phyloP scores from a whole-genome alignment of 1,140 invertebrate genomes.

The Druon quercuslanigerum region DNA sequence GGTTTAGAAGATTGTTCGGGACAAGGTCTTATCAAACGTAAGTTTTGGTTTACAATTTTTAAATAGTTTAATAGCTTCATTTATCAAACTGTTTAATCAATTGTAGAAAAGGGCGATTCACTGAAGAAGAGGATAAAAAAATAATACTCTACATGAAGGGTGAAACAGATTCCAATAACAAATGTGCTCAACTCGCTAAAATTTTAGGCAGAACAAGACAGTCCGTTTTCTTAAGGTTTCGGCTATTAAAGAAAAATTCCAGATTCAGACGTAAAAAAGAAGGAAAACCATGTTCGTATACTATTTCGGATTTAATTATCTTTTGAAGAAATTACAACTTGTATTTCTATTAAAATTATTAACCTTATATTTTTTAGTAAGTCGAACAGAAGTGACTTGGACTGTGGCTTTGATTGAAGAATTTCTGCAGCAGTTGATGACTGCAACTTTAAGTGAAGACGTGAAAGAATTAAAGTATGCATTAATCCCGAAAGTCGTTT shows the following conservation, averaged over 20 bases:
- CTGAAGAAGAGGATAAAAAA: conserved; percentile 47
- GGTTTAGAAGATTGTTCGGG: conserved; percentile 59
- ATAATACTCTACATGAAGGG: conserved; percentile 47
- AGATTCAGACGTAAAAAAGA: background rate
- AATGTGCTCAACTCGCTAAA: conserved; percentile 46
- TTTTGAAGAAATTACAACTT: background rate
- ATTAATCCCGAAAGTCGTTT: conserved; percentile 52
- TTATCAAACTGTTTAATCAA: conserved; percentile 12
- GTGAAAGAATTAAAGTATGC: conserved; percentile 59
- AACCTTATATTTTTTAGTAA: conserved; percentile 25
- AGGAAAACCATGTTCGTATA: conserved; percentile 12
- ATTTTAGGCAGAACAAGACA: conserved; percentile 46
- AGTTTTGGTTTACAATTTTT: background rate
- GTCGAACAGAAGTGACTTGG: conserved; percentile 39
- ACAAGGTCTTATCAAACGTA: background rate
- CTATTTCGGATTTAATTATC: conserved; percentile 5
- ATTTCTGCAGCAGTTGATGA: conserved; percentile 53
- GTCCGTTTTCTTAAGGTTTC: conserved; percentile 50
- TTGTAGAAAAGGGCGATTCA: conserved; percentile 42
- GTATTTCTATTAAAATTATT: background rate
- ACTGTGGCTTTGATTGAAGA: conserved; percentile 40
- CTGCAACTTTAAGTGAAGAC: conserved; percentile 48
- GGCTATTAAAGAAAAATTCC: conserved; percentile 34
- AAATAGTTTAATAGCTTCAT: background rate
- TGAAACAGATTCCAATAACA: background rate